Evolutionary conservation across 2,888 invertebrate genomes (phyloP).

Genomic region (Frankliniella intonsa): DNA sequence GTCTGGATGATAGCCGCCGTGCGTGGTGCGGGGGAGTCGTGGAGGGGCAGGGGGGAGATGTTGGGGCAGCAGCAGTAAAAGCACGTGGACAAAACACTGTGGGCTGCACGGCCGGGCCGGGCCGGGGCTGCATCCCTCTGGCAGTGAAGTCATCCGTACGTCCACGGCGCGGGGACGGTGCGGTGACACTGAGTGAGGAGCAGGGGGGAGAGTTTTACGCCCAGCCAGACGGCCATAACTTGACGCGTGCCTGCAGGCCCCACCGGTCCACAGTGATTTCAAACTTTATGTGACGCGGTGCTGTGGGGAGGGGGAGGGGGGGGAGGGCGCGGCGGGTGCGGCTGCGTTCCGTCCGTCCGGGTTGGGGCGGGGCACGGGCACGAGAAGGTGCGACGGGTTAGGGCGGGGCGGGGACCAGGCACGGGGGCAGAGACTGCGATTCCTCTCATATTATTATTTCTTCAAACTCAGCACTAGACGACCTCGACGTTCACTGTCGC

Average conservation of each 20-base stretch:
- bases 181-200: not conserved
- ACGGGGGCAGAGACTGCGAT: too few species aligned
- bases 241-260: not conserved
- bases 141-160: not conserved
- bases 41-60: not conserved
- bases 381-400: too few species aligned
- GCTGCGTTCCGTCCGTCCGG: too few species aligned
- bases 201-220: not conserved
- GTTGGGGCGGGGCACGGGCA: too few species aligned
- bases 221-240: not conserved
- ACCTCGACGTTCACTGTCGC: too few species aligned
- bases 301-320: too few species aligned
- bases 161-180: not conserved
- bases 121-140: not conserved
- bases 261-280: slow-evolving; percentile 8
- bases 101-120: too few species aligned
- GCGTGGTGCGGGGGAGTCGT: not conserved
- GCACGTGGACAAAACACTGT: too few species aligned
- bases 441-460: too few species aligned
- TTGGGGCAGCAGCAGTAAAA: not conserved
- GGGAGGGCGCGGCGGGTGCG: too few species aligned
- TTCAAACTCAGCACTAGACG: too few species aligned
- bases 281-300: not conserved
- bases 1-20: not conserved
- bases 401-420: too few species aligned